Percentiles rank a stretch among this genome's conserved stretches.
These are phyloP conservation scores for Etheostoma perlongum DNA, from an alignment of 2,797 vertebrate species.

Conservation along the genomic window DNA sequence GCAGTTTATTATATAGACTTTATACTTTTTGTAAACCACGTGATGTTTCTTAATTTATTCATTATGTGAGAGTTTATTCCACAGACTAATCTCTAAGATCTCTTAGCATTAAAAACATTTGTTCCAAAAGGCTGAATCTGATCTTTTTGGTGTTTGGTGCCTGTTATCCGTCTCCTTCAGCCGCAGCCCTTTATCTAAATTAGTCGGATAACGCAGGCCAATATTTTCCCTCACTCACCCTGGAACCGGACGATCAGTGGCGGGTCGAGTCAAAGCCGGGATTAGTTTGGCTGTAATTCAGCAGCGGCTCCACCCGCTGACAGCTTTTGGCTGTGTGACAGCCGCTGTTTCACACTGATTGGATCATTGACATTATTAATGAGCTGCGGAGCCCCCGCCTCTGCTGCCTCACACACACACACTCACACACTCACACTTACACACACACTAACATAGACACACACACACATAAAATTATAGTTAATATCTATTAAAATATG, in stretches of 20 bases:
- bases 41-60: not conserved
- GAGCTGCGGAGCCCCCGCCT: not conserved
- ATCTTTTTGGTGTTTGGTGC: not conserved
- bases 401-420: too few relatives aligned
- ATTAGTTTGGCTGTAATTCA: conserved; percentile 58
- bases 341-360: conserved; percentile 44
- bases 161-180: not conserved
- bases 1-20: not conserved
- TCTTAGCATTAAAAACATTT: not conserved
- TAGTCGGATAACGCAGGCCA: conserved; percentile 34
- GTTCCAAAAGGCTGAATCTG: not conserved
- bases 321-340: conserved; percentile 37
- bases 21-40: not conserved
- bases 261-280: conserved; percentile 28
- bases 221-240: conserved; percentile 42
- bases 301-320: not conserved
- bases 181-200: conserved; percentile 19
- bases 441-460: too few relatives aligned
- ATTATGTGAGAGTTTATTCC: too few relatives aligned
- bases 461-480: too few relatives aligned
- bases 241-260: conserved; percentile 26
- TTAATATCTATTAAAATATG: too few relatives aligned
- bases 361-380: conserved; percentile 36
- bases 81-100: not conserved
- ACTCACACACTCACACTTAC: too few relatives aligned